These are phyloP conservation scores for Upupa epops DNA, from an alignment of 2,113 vertebrate genomes.

Conservation along the genomic window DNA sequence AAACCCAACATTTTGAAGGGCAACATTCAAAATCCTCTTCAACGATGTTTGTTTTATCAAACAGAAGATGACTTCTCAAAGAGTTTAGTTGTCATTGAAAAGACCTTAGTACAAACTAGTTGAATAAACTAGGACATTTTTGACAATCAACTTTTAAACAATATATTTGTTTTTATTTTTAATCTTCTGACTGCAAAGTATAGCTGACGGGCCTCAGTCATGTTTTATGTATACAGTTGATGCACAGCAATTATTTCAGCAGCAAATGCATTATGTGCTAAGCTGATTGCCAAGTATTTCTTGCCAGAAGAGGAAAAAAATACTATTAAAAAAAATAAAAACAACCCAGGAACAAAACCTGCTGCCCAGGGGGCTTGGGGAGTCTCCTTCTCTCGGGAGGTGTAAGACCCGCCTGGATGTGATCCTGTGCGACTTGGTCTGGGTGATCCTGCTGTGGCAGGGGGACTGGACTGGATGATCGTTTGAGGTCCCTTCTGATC, in stretches of 20 bases:
- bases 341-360: too few relatives aligned
- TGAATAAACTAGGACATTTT: constrained; percentile 37
- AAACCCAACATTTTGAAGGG: background rate
- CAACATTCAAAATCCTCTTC: background rate
- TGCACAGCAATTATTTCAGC: constrained; percentile 53
- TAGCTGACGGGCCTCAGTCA: constrained; percentile 38
- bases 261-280: constrained; percentile 18
- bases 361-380: too few relatives aligned
- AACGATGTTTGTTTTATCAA: constrained; percentile 18
- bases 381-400: too few relatives aligned
- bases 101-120: constrained; percentile 21
- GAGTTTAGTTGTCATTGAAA: constrained; percentile 14
- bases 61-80: constrained; percentile 3
- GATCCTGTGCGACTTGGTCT: too few relatives aligned
- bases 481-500: too few relatives aligned
- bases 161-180: constrained; percentile 50
- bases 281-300: constrained; percentile 44
- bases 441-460: too few relatives aligned
- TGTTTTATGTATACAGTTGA: constrained; percentile 65
- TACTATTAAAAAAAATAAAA: background rate
- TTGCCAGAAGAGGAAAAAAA: background rate
- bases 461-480: too few relatives aligned
- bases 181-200: constrained; percentile 42
- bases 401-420: too few relatives aligned
- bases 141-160: constrained; percentile 34